Percentiles rank a stretch among this genome's conserved stretches.
These are phyloP conservation scores for Oreochromis niloticus DNA, from an alignment of 2,113 vertebrate species.

Conservation along the genomic window DNA sequence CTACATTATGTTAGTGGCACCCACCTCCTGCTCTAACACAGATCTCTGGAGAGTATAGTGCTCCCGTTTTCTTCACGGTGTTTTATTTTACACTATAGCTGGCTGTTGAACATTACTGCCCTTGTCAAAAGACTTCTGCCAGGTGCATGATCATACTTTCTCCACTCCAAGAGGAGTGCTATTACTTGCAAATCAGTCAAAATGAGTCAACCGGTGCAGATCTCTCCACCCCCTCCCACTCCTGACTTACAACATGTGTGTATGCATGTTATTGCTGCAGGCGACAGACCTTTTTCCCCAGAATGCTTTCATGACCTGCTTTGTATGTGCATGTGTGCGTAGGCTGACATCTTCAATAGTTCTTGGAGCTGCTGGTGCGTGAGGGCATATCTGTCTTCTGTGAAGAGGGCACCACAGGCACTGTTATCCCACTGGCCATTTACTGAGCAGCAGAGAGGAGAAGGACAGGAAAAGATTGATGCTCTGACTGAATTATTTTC, in stretches of 20 bases:
- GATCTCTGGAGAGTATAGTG: not conserved
- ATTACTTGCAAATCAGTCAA: not conserved
- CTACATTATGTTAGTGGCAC: not conserved
- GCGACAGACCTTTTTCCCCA: conserved; percentile 28
- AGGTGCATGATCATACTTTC: not conserved
- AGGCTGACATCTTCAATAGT: conserved; percentile 44
- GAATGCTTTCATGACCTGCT: conserved; percentile 16
- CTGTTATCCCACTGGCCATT: conserved; percentile 36
- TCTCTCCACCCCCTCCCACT: not conserved
- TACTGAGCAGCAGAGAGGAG: conserved; percentile 32
- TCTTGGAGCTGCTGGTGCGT: conserved; percentile 29
- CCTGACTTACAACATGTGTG: not conserved
- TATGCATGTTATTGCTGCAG: conserved; percentile 13
- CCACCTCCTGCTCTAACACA: not conserved
- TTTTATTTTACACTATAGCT: not conserved
- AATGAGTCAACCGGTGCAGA: not conserved
- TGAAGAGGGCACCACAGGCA: conserved; percentile 18
- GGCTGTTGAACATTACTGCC: not conserved
- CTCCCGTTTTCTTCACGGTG: not conserved
- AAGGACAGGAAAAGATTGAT: not conserved
- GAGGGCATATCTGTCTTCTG: conserved; percentile 32
- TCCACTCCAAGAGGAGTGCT: not conserved
- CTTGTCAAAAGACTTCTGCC: not conserved
- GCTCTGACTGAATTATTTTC: conserved; percentile 8
- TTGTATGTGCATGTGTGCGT: conserved; percentile 8